phyloP scores from a whole-genome alignment of 2,113 vertebrate genomes.

The Tricholaema leucomelas region DNA sequence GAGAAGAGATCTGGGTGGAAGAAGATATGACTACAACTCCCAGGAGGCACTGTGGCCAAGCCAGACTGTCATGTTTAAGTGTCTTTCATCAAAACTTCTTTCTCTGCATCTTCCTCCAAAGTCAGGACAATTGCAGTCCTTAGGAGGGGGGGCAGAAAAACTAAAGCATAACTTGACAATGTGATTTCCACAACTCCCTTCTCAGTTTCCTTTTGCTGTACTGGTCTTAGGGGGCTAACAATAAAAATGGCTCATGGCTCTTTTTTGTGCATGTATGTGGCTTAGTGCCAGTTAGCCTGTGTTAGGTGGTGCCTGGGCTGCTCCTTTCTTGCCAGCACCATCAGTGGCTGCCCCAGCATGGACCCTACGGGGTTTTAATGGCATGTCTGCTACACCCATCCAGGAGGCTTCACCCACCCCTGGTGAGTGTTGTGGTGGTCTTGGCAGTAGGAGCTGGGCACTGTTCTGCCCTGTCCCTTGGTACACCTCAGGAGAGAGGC shows the following conservation, averaged over 20 bases:
- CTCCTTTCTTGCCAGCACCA: not conserved
- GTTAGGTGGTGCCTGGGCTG: not conserved
- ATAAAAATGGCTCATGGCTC: fast-evolving
- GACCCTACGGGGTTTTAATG: fast-evolving
- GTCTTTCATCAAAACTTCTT: not conserved
- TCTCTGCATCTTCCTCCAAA: not conserved
- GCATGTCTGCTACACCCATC: not conserved
- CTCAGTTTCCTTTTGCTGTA: not conserved
- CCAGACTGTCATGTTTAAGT: not conserved
- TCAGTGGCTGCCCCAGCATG: fast-evolving
- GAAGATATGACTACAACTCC: conserved; percentile 15
- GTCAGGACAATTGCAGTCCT: not conserved
- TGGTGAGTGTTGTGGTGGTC: not conserved
- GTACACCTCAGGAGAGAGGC: not conserved
- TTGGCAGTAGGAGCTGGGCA: not conserved
- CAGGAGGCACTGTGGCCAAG: not conserved
- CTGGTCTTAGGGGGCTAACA: not conserved
- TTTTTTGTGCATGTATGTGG: not conserved
- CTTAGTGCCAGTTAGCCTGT: not conserved
- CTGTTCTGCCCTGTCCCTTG: not conserved
- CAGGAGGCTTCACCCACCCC: fast-evolving
- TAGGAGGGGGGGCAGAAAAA: not conserved
- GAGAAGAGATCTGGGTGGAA: not conserved
- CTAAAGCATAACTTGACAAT: not conserved
- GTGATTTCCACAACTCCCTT: not conserved